Evolutionary conservation across 2,113 vertebrate genomes (phyloP).

Genomic region (Brachyistius frenatus): DNA sequence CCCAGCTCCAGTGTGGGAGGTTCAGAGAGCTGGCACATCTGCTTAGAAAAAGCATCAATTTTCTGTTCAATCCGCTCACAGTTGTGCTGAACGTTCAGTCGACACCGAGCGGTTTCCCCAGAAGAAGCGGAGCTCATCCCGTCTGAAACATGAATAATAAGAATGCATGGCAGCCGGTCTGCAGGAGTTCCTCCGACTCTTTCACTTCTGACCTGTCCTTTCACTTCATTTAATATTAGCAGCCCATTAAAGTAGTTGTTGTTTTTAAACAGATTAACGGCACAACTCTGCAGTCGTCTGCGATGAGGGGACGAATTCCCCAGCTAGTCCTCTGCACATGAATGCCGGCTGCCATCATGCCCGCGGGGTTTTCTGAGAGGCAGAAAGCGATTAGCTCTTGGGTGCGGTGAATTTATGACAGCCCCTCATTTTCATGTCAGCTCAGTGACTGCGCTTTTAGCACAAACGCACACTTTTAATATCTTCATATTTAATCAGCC

Average conservation of each 20-base stretch:
- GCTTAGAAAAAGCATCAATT: not conserved
- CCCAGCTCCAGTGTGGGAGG: not conserved
- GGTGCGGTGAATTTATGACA: conserved; percentile 59
- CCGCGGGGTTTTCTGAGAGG: conserved; percentile 60
- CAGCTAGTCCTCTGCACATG: conserved; percentile 49
- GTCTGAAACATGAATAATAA: not conserved
- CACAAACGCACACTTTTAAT: conserved; percentile 48
- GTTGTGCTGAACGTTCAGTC: not conserved
- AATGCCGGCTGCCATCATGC: conserved; percentile 57
- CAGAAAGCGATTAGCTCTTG: conserved; percentile 68
- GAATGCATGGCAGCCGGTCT: not conserved
- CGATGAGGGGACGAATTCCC: conserved; percentile 36
- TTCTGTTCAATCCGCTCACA: not conserved
- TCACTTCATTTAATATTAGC: conserved; percentile 41
- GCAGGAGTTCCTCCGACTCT: not conserved
- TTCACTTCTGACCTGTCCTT: conserved; percentile 27
- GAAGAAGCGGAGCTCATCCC: conserved; percentile 8
- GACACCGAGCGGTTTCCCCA: conserved; percentile 1
- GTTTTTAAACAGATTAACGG: conserved; percentile 48
- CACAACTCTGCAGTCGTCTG: conserved; percentile 15
- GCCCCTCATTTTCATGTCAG: conserved; percentile 66
- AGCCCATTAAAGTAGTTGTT: conserved; percentile 40
- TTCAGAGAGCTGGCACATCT: conserved; percentile 18
- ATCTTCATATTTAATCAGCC: conserved; percentile 52
- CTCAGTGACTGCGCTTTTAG: conserved; percentile 52